Percentiles rank a stretch among this genome's conserved stretches.
These are phyloP conservation scores for Hexactinellida sp. DNA, from an alignment of 37 sponge, comb jelly and placozoan genomes.

Conservation along the genomic window DNA sequence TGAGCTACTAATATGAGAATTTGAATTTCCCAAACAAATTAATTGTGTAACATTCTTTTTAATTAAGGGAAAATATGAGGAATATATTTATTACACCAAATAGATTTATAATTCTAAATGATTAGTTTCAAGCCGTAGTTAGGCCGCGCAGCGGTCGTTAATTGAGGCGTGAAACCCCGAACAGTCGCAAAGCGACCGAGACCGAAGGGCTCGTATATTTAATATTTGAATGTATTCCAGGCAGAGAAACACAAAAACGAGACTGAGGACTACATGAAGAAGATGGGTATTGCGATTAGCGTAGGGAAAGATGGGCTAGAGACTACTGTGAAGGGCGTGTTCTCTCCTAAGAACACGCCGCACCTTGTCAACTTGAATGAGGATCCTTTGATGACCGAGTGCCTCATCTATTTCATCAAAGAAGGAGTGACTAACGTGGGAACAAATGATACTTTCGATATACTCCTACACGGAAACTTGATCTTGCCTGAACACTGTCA, in stretches of 20 bases:
- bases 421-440: constrained; percentile 68
- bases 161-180: too few relatives aligned
- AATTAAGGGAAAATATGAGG: too few relatives aligned
- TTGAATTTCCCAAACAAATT: too few relatives aligned
- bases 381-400: constrained; percentile 90
- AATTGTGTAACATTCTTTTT: too few relatives aligned
- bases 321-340: not conserved
- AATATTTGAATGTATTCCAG: not conserved
- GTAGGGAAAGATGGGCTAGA: not conserved
- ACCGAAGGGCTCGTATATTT: not conserved
- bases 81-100: too few relatives aligned
- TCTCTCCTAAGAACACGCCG: constrained; percentile 35
- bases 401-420: constrained; percentile 90
- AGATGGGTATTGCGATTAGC: not conserved
- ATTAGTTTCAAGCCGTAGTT: too few relatives aligned
- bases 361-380: constrained; percentile 88
- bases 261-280: not conserved
- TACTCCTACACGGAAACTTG: constrained; percentile 65
- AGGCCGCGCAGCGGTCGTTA: too few relatives aligned
- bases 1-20: too few relatives aligned
- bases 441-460: constrained; percentile 43
- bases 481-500: constrained; percentile 74
- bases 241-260: constrained; percentile 7
- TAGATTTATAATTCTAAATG: too few relatives aligned
- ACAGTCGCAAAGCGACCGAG: too few relatives aligned